Evolutionary conservation across 2,888 invertebrate genomes (phyloP), one percentile per base, ranked within the genome.

Genomic region (Lottia gigantea): DNA sequence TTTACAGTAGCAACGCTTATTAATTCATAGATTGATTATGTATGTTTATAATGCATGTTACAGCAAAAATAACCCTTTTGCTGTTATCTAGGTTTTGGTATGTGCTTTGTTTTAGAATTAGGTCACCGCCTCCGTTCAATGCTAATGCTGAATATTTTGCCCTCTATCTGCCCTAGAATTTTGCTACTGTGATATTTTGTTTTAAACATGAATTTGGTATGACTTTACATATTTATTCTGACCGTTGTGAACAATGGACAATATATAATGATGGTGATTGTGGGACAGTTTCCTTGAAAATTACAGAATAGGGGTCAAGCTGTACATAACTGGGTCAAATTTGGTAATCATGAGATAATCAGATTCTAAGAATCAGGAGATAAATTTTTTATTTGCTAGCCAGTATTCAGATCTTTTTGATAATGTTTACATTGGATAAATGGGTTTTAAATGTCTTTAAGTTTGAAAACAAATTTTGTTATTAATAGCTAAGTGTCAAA

Each of bases 141-240:
- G 55, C 55, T 55, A 55, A 55, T 55, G 55, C 55, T 55, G 55
- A 55, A 55, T 55, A 55, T 55, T 55, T 55, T 55, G 55, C 55
- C 55, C 55, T 55, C 55, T 55, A 55, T 55, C 19, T 55, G 55
- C 55, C 55, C 55, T 55, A 55, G 55, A 55, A 55, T 55, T 12
- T 55, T 55, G 23, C 14, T 19, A 55, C 12, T 55, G 12, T 55
- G 19, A 19, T 40, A 40, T 40, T 40, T 40, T 11, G 11, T 11
- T 40, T 40, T 40, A 40, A 40, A 40, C 40, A 40, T 40, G 11
- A 40, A 8, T 40, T 40, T 40, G 7, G 40, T 40, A 6, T 6
- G 1, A 40, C 7, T 40, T 6, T 40, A 40, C 23, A 55, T 55
- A 55, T 55, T 55, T 19, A 55, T 19, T 55, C 15, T 55, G 19